Evolutionary conservation across 2,888 invertebrate species (phyloP).

Genomic region (Norana najaformis): DNA sequence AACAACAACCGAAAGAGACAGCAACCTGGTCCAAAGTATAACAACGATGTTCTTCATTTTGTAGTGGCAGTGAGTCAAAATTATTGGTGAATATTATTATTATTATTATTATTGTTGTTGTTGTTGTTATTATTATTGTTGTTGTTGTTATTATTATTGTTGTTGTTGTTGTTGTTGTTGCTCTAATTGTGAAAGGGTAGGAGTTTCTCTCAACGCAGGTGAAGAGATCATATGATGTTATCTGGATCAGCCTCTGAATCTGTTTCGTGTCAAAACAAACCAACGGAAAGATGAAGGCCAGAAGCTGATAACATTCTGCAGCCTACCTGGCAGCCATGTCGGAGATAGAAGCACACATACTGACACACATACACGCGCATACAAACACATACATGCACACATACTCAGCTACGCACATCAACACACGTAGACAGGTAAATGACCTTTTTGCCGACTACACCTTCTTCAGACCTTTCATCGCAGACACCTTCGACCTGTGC

Average conservation of each 20-base stretch:
- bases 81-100: no score
- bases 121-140: no score
- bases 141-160: not conserved
- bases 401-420: not conserved
- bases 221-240: not conserved
- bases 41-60: no score
- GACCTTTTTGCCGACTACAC: not conserved
- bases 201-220: not conserved
- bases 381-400: not conserved
- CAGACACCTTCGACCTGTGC: not conserved
- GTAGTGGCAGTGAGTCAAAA: no score
- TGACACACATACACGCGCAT: not conserved
- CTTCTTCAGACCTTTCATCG: not conserved
- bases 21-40: no score
- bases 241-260: not conserved
- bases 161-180: not conserved
- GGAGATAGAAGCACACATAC: not conserved
- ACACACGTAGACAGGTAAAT: not conserved
- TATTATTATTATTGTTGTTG: no score
- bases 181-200: not conserved
- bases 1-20: no score
- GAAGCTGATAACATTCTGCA: not conserved
- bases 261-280: not conserved
- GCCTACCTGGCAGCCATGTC: not conserved
- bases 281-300: not conserved